Percentiles rank a stretch among this genome's conserved stretches.
These are phyloP conservation scores for Parasteatoda tepidariorum DNA, from an alignment of 1,140 invertebrate genomes.

Conservation along the genomic window DNA sequence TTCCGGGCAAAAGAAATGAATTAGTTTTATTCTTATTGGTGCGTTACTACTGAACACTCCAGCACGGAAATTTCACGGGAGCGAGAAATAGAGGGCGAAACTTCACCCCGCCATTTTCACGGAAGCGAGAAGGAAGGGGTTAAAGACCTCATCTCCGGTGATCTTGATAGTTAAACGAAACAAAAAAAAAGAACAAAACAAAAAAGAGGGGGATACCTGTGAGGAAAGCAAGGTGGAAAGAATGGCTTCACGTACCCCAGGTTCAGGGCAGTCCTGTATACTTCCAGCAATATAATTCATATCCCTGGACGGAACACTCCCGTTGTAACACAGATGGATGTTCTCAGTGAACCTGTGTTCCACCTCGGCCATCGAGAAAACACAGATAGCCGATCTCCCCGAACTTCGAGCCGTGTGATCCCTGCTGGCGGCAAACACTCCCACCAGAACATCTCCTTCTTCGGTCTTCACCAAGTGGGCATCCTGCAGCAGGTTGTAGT, in stretches of 20 bases:
- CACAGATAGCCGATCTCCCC: constrained; percentile 78
- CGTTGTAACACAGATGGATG: constrained; percentile 97
- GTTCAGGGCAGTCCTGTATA: constrained; percentile 87
- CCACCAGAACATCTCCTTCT: constrained; percentile 76
- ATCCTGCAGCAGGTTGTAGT: constrained; percentile 92
- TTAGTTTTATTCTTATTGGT: too few relatives aligned
- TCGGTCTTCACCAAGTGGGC: constrained; percentile 84
- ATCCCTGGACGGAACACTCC: constrained; percentile 88
- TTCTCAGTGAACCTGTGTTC: constrained; percentile 94
- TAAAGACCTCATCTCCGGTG: background rate
- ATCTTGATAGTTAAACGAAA: too few relatives aligned
- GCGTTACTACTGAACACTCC: too few relatives aligned
- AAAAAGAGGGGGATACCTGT: constrained; percentile 37
- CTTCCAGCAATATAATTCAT: constrained; percentile 91
- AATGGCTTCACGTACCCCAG: constrained; percentile 74
- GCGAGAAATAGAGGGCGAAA: too few relatives aligned
- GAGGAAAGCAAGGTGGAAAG: constrained; percentile 50
- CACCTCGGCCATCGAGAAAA: constrained; percentile 81
- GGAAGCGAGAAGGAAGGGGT: background rate
- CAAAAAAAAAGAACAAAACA: background rate
- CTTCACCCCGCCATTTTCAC: background rate
- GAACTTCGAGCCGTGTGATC: constrained; percentile 82
- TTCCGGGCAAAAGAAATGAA: too few relatives aligned
- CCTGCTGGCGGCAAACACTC: constrained; percentile 84
- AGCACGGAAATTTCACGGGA: too few relatives aligned